Evolutionary conservation across 2,888 invertebrate genomes (phyloP).

Genomic region (Drosophila ochracea): DNA sequence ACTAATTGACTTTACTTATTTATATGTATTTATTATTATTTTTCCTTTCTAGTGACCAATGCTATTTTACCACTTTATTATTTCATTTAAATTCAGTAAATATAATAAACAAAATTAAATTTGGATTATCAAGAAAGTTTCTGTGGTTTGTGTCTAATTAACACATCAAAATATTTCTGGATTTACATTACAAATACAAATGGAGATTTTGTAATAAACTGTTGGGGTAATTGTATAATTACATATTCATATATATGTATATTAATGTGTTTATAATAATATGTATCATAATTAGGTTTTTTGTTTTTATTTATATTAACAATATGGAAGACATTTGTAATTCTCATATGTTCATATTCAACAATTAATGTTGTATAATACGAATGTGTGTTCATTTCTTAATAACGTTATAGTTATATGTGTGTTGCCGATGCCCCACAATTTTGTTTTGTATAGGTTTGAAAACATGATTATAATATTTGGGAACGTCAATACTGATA

Average conservation of each 20-base stretch:
- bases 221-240: neutral
- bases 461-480: constrained; percentile 55
- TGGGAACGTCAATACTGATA: constrained; percentile 55
- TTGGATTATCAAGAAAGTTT: neutral
- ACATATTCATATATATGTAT: constrained; percentile 22
- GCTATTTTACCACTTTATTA: neutral
- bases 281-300: constrained; percentile 14
- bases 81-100: constrained; percentile 3
- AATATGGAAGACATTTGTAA: constrained; percentile 83
- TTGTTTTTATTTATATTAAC: constrained; percentile 69
- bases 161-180: constrained; percentile 2
- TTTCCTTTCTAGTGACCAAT: neutral
- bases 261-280: constrained; percentile 45
- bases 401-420: constrained; percentile 38
- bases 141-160: constrained; percentile 8
- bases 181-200: constrained; percentile 7
- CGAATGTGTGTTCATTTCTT: constrained; percentile 29
- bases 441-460: constrained; percentile 30
- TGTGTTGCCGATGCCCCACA: constrained; percentile 29
- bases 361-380: constrained; percentile 35
- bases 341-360: constrained; percentile 64
- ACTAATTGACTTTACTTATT: constrained; percentile 1
- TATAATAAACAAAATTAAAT: constrained; percentile 5
- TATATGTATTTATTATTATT: neutral
- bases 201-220: constrained; percentile 2